A percentile compares a stretch with the other conserved stretches of the same genome.
Evolutionary conservation across 2,888 invertebrate species (phyloP).

Genomic region (Ptychoptera contaminata): DNA sequence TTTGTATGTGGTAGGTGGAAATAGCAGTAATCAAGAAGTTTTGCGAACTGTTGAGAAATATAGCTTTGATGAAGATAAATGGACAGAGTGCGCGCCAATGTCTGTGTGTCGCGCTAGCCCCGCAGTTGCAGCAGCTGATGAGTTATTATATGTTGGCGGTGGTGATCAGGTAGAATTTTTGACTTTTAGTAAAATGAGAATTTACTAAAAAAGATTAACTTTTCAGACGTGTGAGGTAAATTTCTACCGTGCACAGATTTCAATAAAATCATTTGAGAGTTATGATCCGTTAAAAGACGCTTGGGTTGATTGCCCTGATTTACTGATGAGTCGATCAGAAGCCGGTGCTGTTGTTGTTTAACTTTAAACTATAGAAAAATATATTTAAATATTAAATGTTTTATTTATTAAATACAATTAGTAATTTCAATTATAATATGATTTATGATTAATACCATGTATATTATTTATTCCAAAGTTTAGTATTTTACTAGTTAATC

Average conservation of each 20-base stretch:
- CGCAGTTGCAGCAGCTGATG: conserved; percentile 71
- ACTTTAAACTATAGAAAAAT: too few species aligned
- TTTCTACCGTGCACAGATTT: conserved; percentile 73
- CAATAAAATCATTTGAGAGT: conserved; percentile 68
- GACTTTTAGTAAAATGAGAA: neutral
- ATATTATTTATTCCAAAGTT: too few species aligned
- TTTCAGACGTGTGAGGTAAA: conserved; percentile 49
- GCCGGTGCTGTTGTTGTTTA: conserved; percentile 71
- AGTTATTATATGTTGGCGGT: conserved; percentile 67
- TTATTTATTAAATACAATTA: too few species aligned
- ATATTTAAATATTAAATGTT: too few species aligned
- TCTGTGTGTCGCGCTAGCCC: conserved; percentile 63
- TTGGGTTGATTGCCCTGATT: conserved; percentile 64
- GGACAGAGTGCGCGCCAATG: conserved; percentile 63
- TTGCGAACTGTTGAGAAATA: conserved; percentile 63
- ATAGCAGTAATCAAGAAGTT: conserved; percentile 63
- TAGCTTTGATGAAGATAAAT: conserved; percentile 37
- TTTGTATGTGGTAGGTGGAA: conserved; percentile 80
- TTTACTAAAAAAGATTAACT: conserved; percentile 1
- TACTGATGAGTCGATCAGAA: conserved; percentile 74
- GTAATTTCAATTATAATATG: too few species aligned
- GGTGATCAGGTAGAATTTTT: conserved; percentile 45
- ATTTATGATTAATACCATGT: too few species aligned
- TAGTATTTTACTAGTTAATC: too few species aligned
- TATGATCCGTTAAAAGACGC: conserved; percentile 62